phyloP scores from a whole-genome alignment of 2,888 invertebrate species.

The Trichopoda pennipes region DNA sequence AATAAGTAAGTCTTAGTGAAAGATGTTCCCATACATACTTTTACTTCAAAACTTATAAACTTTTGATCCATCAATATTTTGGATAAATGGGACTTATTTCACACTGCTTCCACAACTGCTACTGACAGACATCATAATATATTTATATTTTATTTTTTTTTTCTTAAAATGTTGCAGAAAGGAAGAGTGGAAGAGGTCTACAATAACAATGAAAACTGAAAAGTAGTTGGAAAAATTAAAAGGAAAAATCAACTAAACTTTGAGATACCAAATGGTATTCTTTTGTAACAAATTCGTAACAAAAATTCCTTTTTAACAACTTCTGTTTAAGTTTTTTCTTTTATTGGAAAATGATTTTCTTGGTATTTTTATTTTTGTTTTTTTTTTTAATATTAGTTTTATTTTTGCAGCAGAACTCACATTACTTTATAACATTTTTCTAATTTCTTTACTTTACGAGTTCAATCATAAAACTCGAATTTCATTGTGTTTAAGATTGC shows the following conservation, averaged over 20 bases:
- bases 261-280: constrained; percentile 68
- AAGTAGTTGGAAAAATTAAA: constrained; percentile 38
- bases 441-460: constrained; percentile 50
- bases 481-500: constrained; percentile 35
- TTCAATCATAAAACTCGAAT: constrained; percentile 63
- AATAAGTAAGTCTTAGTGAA: constrained; percentile 42
- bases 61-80: constrained; percentile 67
- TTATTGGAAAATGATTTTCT: not conserved
- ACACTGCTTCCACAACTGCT: constrained; percentile 51
- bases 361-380: no score
- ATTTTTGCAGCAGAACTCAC: not conserved
- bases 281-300: constrained; percentile 66
- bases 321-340: constrained; percentile 41
- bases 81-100: constrained; percentile 58
- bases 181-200: not conserved
- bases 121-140: constrained; percentile 68
- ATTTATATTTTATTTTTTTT: constrained; percentile 61
- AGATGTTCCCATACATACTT: constrained; percentile 22
- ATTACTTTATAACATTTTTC: constrained; percentile 56
- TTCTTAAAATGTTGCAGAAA: constrained; percentile 11
- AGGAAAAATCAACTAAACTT: constrained; percentile 61
- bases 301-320: constrained; percentile 67
- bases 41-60: constrained; percentile 47
- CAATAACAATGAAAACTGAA: constrained; percentile 30
- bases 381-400: constrained; percentile 7